Percentiles rank a stretch among this genome's conserved stretches.
These are phyloP conservation scores for Melolontha melolontha DNA, from an alignment of 2,888 invertebrate genomes.

Conservation along the genomic window DNA sequence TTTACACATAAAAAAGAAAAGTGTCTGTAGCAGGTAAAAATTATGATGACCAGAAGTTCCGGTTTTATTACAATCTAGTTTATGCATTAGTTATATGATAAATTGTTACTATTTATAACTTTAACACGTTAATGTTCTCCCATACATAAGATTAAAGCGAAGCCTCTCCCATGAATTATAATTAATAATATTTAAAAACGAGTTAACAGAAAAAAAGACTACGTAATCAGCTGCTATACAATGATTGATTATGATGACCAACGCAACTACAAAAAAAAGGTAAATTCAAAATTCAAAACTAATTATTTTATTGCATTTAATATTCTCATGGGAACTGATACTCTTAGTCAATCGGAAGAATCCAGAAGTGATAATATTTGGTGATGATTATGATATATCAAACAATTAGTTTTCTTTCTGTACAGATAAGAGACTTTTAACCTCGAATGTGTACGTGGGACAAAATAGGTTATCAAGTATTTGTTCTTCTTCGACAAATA, in stretches of 20 bases:
- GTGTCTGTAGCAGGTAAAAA: no score
- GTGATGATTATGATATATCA: background rate
- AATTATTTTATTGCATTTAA: no score
- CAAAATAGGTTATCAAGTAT: slow-evolving; percentile 35
- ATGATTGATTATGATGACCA: no score
- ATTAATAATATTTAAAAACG: background rate
- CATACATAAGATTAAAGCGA: slow-evolving; percentile 5
- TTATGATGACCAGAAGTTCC: no score
- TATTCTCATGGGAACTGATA: no score
- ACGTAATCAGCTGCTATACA: no score
- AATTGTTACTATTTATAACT: slow-evolving; percentile 19
- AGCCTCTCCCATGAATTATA: background rate
- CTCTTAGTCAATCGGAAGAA: no score
- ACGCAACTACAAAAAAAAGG: no score
- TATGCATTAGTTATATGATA: slow-evolving; percentile 8
- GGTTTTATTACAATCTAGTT: background rate
- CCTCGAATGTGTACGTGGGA: slow-evolving; percentile 25
- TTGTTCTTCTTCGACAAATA: slow-evolving; percentile 27
- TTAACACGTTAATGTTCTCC: slow-evolving; percentile 9
- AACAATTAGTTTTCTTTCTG: slow-evolving; percentile 33
- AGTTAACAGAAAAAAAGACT: no score
- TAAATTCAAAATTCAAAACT: no score
- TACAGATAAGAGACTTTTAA: slow-evolving; percentile 34
- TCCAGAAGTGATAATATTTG: no score
- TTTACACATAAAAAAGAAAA: no score